Percentiles rank a stretch among this genome's conserved stretches.
Evolutionary conservation across 2,797 vertebrate genomes (phyloP).

Genomic region (Eidolon dupreanum): DNA sequence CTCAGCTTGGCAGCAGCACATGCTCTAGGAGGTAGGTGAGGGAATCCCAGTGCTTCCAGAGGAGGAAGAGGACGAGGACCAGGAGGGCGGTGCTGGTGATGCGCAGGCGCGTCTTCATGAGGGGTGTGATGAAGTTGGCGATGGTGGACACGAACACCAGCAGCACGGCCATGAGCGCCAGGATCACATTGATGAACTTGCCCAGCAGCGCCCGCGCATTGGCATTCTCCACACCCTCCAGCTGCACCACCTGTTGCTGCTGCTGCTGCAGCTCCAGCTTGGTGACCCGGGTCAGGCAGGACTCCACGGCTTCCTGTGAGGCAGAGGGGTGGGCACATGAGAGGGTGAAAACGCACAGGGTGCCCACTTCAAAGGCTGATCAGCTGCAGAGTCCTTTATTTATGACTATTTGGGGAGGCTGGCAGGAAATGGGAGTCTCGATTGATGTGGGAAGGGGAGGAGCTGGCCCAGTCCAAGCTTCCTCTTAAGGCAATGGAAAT

Average conservation of each 20-base stretch:
- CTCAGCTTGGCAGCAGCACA: conserved; percentile 93
- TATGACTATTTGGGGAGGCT: neutral
- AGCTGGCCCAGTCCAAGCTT: neutral
- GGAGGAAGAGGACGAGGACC: conserved; percentile 91
- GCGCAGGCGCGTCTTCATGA: conserved; percentile 97
- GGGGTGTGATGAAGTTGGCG: conserved; percentile 98
- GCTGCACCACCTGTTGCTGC: conserved; percentile 98
- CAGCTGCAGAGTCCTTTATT: neutral
- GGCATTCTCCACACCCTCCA: conserved; percentile 98
- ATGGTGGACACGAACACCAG: conserved; percentile 98
- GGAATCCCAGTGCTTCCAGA: conserved; percentile 98
- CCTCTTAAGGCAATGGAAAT: neutral
- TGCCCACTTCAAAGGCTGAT: neutral
- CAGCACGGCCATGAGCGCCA: conserved; percentile 98
- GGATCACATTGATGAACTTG: conserved; percentile 98
- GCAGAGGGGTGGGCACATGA: rapidly evolving
- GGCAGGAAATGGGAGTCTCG: neutral
- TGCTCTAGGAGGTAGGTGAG: conserved; percentile 92
- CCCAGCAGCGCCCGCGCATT: conserved; percentile 97
- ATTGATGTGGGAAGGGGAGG: neutral
- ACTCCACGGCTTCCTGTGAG: conserved; percentile 95
- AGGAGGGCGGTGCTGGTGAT: conserved; percentile 93
- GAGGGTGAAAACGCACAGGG: neutral
- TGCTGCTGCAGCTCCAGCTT: conserved; percentile 99
- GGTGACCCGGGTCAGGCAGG: conserved; percentile 96